These are phyloP conservation scores for Anthoscopus minutus DNA, from an alignment of 2,113 vertebrate genomes.

Conservation along the genomic window DNA sequence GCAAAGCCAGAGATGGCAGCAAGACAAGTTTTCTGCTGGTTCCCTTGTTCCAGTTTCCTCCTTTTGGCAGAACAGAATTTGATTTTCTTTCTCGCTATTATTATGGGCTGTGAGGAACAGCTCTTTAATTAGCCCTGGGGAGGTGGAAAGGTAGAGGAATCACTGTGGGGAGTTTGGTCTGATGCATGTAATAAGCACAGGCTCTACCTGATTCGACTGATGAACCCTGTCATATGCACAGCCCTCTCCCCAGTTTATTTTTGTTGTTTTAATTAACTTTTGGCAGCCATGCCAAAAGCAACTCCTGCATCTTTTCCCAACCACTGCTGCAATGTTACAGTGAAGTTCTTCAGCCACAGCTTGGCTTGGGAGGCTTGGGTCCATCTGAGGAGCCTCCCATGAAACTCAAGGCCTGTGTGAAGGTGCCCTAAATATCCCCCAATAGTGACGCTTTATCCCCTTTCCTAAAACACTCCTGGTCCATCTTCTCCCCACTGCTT, in stretches of 20 bases:
- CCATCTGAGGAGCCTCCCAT: accelerated
- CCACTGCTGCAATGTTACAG: background rate
- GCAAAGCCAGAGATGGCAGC: background rate
- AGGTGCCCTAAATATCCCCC: background rate
- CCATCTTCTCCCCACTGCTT: background rate
- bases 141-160: background rate
- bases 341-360: background rate
- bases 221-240: background rate
- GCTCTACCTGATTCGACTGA: background rate
- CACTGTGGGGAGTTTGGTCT: background rate
- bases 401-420: background rate
- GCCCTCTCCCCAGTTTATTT: background rate
- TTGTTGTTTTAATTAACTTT: conserved; percentile 20
- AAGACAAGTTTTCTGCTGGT: background rate
- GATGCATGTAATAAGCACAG: background rate
- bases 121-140: conserved; percentile 37
- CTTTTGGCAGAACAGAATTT: background rate
- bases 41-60: background rate
- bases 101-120: background rate
- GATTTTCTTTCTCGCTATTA: background rate
- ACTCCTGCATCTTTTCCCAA: background rate
- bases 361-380: accelerated
- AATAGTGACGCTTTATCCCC: background rate
- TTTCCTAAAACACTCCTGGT: background rate
- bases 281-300: background rate